These are phyloP conservation scores for Empidonax traillii DNA, from an alignment of 2,113 vertebrate species.

Conservation along the genomic window DNA sequence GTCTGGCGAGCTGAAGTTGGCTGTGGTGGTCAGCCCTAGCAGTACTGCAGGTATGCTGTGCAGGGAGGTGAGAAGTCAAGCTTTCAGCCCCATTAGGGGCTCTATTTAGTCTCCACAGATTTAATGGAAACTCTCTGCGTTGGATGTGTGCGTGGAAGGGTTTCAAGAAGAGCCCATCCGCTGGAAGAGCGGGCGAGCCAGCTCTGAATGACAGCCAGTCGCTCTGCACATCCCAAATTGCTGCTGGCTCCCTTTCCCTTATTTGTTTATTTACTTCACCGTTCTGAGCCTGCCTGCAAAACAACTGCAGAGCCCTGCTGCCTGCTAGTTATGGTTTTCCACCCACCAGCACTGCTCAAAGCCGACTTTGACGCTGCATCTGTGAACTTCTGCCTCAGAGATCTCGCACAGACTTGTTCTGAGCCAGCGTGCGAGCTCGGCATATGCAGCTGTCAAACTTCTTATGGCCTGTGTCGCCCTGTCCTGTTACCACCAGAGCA, in stretches of 20 bases:
- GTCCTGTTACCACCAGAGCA: constrained; percentile 2
- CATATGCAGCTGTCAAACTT: constrained; percentile 31
- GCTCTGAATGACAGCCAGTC: constrained; percentile 51
- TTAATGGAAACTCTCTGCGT: constrained; percentile 16
- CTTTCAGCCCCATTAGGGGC: background rate
- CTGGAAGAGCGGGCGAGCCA: constrained; percentile 36
- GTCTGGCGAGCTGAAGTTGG: background rate
- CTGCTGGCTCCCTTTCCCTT: constrained; percentile 45
- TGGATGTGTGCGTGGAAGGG: background rate
- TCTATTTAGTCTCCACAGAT: constrained; percentile 12
- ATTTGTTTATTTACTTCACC: constrained; percentile 59
- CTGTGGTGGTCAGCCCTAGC: background rate
- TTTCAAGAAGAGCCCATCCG: constrained; percentile 13
- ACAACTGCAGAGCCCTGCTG: constrained; percentile 42
- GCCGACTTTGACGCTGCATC: background rate
- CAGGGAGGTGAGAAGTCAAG: background rate
- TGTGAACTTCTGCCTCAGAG: constrained; percentile 32
- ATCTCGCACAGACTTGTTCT: background rate
- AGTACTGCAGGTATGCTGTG: background rate
- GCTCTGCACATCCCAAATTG: constrained; percentile 20
- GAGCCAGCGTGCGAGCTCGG: background rate
- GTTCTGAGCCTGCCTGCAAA: constrained; percentile 4
- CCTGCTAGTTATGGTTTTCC: constrained; percentile 1
- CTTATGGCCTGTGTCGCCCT: constrained; percentile 29
- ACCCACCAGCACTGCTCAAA: background rate